Evolutionary conservation across 2,113 vertebrate genomes (phyloP).

Genomic region (Sapajus apella): DNA sequence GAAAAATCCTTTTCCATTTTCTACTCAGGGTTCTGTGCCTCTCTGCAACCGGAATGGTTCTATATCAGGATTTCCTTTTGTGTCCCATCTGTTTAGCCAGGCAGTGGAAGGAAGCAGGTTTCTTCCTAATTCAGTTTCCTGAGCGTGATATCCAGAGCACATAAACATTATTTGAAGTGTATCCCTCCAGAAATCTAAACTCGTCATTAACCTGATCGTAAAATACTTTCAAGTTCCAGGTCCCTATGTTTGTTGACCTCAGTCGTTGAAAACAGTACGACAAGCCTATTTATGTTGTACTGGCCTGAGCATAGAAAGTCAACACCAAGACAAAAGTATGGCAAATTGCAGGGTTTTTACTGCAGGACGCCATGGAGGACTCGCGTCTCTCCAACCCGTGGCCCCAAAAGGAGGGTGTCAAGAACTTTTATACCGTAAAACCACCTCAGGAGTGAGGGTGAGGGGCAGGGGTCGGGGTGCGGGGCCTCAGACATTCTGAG

Average conservation of each 20-base stretch:
- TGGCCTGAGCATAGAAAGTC: too few species aligned
- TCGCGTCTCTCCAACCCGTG: too few species aligned
- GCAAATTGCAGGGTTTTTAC: too few species aligned
- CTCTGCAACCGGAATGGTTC: not conserved
- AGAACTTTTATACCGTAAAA: too few species aligned
- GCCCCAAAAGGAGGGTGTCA: too few species aligned
- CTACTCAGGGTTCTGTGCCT: not conserved
- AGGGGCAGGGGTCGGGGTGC: too few species aligned
- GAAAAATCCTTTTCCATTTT: constrained; percentile 7
- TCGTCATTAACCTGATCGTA: constrained; percentile 29
- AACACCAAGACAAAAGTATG: too few species aligned
- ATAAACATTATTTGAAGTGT: constrained; percentile 40
- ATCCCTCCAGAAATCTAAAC: constrained; percentile 25
- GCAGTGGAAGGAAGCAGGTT: constrained; percentile 42
- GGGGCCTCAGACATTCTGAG: too few species aligned
- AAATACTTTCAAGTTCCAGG: not conserved
- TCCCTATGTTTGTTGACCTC: not conserved
- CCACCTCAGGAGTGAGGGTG: too few species aligned
- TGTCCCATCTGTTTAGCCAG: constrained; percentile 38
- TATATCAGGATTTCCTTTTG: constrained; percentile 58
- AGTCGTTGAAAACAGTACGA: not conserved
- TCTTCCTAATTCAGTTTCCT: constrained; percentile 46
- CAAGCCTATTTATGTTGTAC: not conserved
- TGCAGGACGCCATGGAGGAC: too few species aligned
- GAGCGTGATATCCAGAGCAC: not conserved